phyloP scores from a whole-genome alignment of 2,888 invertebrate genomes.

The Protonemura montana region DNA sequence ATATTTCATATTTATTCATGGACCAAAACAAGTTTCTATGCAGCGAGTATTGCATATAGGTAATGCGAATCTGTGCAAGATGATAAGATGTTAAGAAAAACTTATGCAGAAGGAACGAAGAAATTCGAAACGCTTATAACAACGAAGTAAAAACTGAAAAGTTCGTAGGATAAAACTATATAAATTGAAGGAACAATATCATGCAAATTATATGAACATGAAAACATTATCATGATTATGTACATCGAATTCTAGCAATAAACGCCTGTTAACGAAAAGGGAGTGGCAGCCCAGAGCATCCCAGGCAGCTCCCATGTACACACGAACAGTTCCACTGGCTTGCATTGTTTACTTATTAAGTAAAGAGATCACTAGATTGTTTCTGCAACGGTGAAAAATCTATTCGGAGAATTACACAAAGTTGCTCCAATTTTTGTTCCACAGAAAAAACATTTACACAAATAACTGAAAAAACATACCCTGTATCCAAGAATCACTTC shows the following conservation, averaged over 20 bases:
- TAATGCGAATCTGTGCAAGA: neutral
- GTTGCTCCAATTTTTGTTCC: conserved; percentile 49
- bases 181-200: neutral
- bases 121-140: neutral
- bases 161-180: neutral
- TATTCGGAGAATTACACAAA: conserved; percentile 50
- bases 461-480: conserved; percentile 93
- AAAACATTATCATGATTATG: neutral
- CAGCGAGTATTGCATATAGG: neutral
- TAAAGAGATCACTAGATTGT: conserved; percentile 49
- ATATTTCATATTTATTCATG: neutral
- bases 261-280: neutral
- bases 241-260: neutral
- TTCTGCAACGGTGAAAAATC: conserved; percentile 50
- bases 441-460: conserved; percentile 61
- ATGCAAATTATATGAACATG: neutral
- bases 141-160: neutral
- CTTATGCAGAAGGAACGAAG: neutral
- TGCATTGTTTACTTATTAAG: conserved; percentile 30
- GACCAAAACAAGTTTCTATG: neutral
- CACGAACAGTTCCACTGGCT: neutral
- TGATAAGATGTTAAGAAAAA: neutral
- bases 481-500: conserved; percentile 87
- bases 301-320: neutral
- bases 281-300: neutral